A percentile compares a stretch with the other conserved stretches of the same genome.
phyloP scores from a whole-genome alignment of 2,797 vertebrate species.

The Acridotheres tristis region DNA sequence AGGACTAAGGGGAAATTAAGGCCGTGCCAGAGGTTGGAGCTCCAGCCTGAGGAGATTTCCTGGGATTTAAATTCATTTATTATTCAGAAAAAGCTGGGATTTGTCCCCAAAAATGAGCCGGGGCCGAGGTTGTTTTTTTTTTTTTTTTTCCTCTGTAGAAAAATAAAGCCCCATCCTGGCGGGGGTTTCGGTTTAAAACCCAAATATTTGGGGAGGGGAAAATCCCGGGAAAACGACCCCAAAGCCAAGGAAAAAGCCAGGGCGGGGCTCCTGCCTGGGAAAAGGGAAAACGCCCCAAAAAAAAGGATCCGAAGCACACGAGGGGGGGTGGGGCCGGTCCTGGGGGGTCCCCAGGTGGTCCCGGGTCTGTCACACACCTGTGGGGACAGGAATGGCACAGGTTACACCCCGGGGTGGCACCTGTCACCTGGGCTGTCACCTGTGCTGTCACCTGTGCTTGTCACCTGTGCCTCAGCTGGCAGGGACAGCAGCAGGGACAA shows the following conservation, averaged over 20 bases:
- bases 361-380: slow-evolving; percentile 73
- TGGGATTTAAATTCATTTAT: neutral
- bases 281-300: neutral
- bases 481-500: neutral
- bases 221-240: neutral
- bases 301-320: neutral
- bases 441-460: too few relatives aligned
- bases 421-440: too few relatives aligned
- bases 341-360: neutral
- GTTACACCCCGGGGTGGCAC: neutral
- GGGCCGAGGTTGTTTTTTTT: neutral
- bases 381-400: neutral
- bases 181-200: neutral
- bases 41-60: neutral
- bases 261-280: neutral
- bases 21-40: neutral
- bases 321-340: neutral
- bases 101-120: neutral
- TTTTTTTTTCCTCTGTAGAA: neutral
- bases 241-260: neutral
- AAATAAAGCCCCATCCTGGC: neutral
- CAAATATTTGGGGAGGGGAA: neutral
- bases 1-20: slow-evolving; percentile 1
- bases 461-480: neutral
- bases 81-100: neutral